These are phyloP conservation scores for Furcula furcula DNA, from an alignment of 2,888 invertebrate genomes.

Conservation along the genomic window DNA sequence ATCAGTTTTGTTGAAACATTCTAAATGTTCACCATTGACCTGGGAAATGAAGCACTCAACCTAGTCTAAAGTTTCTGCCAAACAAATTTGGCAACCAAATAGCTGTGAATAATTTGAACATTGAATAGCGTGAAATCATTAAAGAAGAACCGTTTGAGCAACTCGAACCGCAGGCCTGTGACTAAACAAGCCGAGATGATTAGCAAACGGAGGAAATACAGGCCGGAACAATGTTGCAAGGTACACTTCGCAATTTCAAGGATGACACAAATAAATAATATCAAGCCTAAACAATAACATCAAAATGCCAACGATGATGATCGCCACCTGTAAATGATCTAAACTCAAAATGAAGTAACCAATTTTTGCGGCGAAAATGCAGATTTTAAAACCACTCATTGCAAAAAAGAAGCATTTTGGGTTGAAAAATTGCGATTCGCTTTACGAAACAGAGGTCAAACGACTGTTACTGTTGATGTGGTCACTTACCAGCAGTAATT, in stretches of 20 bases:
- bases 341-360: neutral
- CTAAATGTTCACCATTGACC: neutral
- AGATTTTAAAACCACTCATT: neutral
- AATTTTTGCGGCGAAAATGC: neutral
- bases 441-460: neutral
- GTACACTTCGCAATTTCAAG: slow-evolving; percentile 13
- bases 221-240: slow-evolving; percentile 21
- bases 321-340: neutral
- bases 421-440: neutral
- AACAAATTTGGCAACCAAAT: slow-evolving; percentile 14
- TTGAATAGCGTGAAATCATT: slow-evolving; percentile 18
- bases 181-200: slow-evolving; percentile 22
- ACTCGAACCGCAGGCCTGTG: slow-evolving; percentile 16
- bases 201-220: slow-evolving; percentile 20
- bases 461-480: neutral
- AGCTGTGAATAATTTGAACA: slow-evolving; percentile 12
- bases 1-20: neutral
- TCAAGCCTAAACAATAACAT: slow-evolving; percentile 22
- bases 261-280: slow-evolving; percentile 11
- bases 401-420: neutral
- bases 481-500: neutral
- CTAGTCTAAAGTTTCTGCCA: neutral
- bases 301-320: slow-evolving; percentile 1
- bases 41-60: neutral
- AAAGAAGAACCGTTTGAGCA: slow-evolving; percentile 25